Percentiles rank a stretch among this genome's conserved stretches.
Evolutionary conservation across 2,113 vertebrate genomes (phyloP).

Genomic region (Atractosteus spatula): DNA sequence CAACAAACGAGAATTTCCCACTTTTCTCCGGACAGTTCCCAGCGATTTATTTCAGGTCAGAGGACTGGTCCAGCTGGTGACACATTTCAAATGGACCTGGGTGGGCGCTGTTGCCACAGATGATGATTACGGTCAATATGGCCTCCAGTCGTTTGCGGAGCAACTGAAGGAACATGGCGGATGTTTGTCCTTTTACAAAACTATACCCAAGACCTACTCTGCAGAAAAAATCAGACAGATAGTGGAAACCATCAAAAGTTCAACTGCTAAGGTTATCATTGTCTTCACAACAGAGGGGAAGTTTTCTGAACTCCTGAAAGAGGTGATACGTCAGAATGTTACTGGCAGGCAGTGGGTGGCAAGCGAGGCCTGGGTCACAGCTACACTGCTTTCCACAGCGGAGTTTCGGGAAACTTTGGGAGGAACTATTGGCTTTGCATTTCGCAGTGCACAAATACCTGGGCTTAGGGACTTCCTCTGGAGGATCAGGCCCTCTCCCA

Average conservation of each 20-base stretch:
- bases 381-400: slow-evolving; percentile 49
- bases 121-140: slow-evolving; percentile 67
- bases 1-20: slow-evolving; percentile 44
- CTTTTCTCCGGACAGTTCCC: slow-evolving; percentile 52
- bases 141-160: slow-evolving; percentile 61
- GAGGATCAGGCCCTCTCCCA: slow-evolving; percentile 48
- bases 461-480: slow-evolving; percentile 47
- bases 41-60: slow-evolving; percentile 51
- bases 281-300: slow-evolving; percentile 63
- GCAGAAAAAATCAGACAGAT: slow-evolving; percentile 40
- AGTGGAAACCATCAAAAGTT: slow-evolving; percentile 48
- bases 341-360: slow-evolving; percentile 55
- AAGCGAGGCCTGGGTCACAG: slow-evolving; percentile 55
- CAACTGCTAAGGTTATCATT: slow-evolving; percentile 55
- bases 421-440: slow-evolving; percentile 64
- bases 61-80: slow-evolving; percentile 45
- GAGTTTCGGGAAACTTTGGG: slow-evolving; percentile 47
- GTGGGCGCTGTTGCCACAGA: slow-evolving; percentile 59
- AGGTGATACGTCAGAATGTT: slow-evolving; percentile 55
- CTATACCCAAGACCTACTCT: slow-evolving; percentile 53
- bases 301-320: slow-evolving; percentile 49
- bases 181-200: slow-evolving; percentile 50
- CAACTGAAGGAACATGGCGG: slow-evolving; percentile 52
- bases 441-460: slow-evolving; percentile 44
- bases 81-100: slow-evolving; percentile 49